Conservation (phyloP, 2,888 invertebrate genomes). For the Epsilonema sp. region DNA sequence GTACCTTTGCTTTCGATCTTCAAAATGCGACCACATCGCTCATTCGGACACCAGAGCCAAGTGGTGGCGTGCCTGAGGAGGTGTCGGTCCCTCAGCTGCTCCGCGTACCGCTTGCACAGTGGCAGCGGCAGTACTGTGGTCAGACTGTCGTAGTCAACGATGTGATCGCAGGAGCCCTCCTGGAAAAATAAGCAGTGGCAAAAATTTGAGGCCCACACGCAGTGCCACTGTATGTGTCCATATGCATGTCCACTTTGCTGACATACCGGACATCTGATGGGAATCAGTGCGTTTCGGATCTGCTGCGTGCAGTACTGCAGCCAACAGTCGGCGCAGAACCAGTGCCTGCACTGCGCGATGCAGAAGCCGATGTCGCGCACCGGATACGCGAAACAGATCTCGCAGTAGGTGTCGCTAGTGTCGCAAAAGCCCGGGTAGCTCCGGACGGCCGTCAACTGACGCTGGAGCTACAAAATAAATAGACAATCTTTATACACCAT, state of each 20-base stretch:
- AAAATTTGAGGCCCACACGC: no score
- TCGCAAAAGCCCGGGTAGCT: neutral
- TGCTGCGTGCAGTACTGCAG: neutral
- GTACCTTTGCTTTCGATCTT: neutral
- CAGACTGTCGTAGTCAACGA: constrained; percentile 1
- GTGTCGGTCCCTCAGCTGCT: neutral
- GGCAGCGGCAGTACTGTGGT: neutral
- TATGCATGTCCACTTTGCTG: no score
- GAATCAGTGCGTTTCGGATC: neutral
- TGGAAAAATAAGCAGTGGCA: no score
- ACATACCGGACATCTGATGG: constrained; percentile 4
- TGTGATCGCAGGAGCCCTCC: neutral
- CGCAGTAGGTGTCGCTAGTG: neutral
- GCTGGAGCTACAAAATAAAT: no score
- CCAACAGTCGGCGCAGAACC: constrained; percentile 4
- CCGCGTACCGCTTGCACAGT: neutral
- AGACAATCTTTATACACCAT: no score
- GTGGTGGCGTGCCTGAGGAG: neutral
- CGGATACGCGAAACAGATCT: neutral
- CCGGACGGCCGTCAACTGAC: neutral
- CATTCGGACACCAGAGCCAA: constrained; percentile 3
- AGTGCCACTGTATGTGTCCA: no score
- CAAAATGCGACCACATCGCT: neutral
- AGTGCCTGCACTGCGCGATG: neutral
- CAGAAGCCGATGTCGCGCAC: neutral